phyloP scores from a whole-genome alignment of 2,113 vertebrate genomes.

The Scomber japonicus region DNA sequence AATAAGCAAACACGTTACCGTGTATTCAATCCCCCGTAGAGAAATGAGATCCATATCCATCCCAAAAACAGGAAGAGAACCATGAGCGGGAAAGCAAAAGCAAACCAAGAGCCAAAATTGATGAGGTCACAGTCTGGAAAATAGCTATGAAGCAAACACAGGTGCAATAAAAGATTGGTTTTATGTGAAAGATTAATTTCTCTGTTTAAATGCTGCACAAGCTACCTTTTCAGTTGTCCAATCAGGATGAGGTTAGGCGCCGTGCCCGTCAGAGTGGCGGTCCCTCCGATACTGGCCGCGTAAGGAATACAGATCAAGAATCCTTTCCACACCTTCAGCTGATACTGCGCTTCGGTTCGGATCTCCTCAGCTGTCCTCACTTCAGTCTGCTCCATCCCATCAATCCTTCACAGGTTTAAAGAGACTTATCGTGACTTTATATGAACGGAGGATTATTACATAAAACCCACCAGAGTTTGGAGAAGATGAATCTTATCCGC shows the following conservation, averaged over 20 bases:
- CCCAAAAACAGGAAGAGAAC: constrained; percentile 91
- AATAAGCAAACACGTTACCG: constrained; percentile 82
- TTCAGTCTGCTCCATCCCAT: constrained; percentile 82
- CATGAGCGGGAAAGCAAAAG: constrained; percentile 97
- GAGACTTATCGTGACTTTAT: background rate
- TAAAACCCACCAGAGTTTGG: no score
- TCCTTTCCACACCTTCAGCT: constrained; percentile 95
- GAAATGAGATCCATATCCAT: constrained; percentile 96
- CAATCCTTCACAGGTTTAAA: constrained; percentile 74
- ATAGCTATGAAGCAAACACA: constrained; percentile 84
- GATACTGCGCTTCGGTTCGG: constrained; percentile 87
- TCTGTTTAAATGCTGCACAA: background rate
- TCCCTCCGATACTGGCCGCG: constrained; percentile 95
- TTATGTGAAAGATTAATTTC: fast-evolving
- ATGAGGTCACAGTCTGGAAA: constrained; percentile 95
- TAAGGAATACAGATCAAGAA: constrained; percentile 98
- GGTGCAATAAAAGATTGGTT: background rate
- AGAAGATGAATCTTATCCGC: no score
- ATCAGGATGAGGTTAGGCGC: constrained; percentile 96
- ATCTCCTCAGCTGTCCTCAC: constrained; percentile 79
- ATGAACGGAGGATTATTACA: background rate
- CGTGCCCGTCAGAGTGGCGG: constrained; percentile 94
- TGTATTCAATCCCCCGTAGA: constrained; percentile 90
- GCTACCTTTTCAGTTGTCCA: constrained; percentile 93
- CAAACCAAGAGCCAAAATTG: constrained; percentile 98